A percentile compares a stretch with the other conserved stretches of the same genome.
phyloP scores from a whole-genome alignment of 2,797 vertebrate genomes.

The Argya squamiceps region DNA sequence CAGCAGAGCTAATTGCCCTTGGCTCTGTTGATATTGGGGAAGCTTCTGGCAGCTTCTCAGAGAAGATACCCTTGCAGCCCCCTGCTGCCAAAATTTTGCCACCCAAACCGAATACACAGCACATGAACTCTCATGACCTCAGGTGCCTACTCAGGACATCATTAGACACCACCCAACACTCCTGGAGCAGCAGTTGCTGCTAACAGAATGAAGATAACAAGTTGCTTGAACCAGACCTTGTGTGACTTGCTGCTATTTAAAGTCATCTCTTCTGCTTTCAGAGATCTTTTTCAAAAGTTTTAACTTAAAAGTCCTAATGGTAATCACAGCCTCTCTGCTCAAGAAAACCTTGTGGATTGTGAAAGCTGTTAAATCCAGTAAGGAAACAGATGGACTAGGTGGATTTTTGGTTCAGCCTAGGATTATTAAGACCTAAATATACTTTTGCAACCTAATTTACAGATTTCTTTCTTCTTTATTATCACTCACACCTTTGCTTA shows the following conservation, averaged over 20 bases:
- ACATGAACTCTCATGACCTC: background rate
- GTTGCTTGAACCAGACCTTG: background rate
- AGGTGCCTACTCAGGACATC: background rate
- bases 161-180: background rate
- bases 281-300: background rate
- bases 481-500: background rate
- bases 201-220: background rate
- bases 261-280: background rate
- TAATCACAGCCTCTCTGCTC: background rate
- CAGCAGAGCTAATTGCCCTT: fast-evolving
- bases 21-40: background rate
- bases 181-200: background rate
- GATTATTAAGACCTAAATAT: background rate
- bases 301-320: background rate
- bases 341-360: background rate
- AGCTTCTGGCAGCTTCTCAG: background rate
- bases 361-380: background rate
- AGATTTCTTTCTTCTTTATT: background rate
- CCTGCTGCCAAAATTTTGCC: background rate
- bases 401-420: background rate
- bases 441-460: background rate
- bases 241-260: background rate
- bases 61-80: background rate
- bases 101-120: background rate
- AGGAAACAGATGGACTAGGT: background rate